These are phyloP conservation scores for Aethes cnicana DNA, from an alignment of 2,888 invertebrate species.

Conservation along the genomic window DNA sequence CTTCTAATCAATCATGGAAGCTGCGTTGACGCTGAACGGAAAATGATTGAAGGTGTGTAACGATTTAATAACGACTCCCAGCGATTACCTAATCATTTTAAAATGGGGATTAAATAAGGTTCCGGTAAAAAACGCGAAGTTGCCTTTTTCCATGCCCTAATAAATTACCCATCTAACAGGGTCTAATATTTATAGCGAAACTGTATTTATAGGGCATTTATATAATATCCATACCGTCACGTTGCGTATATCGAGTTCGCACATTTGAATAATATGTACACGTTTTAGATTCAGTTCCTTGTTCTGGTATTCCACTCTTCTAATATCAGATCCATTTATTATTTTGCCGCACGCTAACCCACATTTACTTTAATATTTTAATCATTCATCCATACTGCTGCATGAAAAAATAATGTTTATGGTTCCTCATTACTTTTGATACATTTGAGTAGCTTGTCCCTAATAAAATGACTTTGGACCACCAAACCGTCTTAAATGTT, in stretches of 20 bases:
- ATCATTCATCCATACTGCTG: constrained; percentile 7
- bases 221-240: too few species aligned
- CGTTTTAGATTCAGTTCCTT: neutral
- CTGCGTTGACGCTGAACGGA: constrained; percentile 21
- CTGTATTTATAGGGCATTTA: too few species aligned
- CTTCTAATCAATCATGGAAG: constrained; percentile 32
- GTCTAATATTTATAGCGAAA: too few species aligned
- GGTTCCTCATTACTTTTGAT: constrained; percentile 13
- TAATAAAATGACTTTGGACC: too few species aligned
- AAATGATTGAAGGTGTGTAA: constrained; percentile 27
- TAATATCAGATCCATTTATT: constrained; percentile 21
- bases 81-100: neutral
- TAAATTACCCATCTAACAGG: too few species aligned
- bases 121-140: too few species aligned
- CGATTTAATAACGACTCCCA: constrained; percentile 20
- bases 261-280: too few species aligned
- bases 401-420: constrained; percentile 15
- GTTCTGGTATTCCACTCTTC: constrained; percentile 3
- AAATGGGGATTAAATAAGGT: neutral
- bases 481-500: too few species aligned
- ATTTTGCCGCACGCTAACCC: constrained; percentile 26
- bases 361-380: constrained; percentile 12
- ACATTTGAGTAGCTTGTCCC: neutral
- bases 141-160: too few species aligned
- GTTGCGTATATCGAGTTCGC: too few species aligned